phyloP scores from a whole-genome alignment of 30 jellyfish, hydroid and myxozoan genomes.

The Aurelia aurita region DNA sequence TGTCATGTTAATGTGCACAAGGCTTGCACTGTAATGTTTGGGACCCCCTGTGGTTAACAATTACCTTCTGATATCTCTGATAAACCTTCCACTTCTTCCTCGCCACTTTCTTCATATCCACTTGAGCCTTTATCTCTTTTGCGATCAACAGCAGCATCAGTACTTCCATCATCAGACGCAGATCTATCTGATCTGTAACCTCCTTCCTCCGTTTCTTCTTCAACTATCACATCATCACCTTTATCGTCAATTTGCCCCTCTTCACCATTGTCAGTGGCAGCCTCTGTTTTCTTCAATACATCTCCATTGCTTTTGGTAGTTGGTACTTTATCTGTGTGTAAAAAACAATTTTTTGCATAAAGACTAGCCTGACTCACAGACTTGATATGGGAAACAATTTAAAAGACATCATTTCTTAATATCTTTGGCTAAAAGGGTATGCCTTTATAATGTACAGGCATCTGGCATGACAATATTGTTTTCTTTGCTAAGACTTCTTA shows the following conservation, averaged over 20 bases:
- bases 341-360: too few relatives aligned
- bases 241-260: slow-evolving; percentile 10
- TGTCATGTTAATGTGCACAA: too few relatives aligned
- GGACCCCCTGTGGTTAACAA: neutral
- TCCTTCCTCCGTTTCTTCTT: slow-evolving; percentile 56
- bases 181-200: slow-evolving; percentile 62
- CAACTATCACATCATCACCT: slow-evolving; percentile 41
- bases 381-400: too few relatives aligned
- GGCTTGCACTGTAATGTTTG: too few relatives aligned
- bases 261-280: neutral
- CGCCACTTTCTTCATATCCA: slow-evolving; percentile 81
- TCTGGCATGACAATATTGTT: too few relatives aligned
- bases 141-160: slow-evolving; percentile 53
- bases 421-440: too few relatives aligned
- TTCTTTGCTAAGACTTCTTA: too few relatives aligned
- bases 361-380: too few relatives aligned
- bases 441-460: too few relatives aligned
- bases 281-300: neutral
- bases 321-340: too few relatives aligned
- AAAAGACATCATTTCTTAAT: too few relatives aligned
- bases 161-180: slow-evolving; percentile 62
- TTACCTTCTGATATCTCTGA: slow-evolving; percentile 70
- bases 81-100: slow-evolving; percentile 55
- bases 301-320: too few relatives aligned
- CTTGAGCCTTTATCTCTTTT: slow-evolving; percentile 55